Evolutionary conservation across 2,113 vertebrate genomes (phyloP).

Genomic region (Ariopsis seemanni): DNA sequence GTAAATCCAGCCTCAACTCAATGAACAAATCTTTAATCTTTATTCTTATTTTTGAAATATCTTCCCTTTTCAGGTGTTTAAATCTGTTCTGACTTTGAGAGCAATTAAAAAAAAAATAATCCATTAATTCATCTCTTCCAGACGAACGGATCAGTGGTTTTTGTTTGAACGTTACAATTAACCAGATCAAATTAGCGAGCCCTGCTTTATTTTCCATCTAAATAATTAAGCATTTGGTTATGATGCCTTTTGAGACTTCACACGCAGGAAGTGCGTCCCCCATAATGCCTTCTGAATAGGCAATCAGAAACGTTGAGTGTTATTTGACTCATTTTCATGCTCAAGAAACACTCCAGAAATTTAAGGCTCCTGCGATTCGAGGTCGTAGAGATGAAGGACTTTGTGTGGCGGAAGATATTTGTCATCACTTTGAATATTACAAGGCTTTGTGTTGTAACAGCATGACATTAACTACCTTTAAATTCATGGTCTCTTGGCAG

Average conservation of each 20-base stretch:
- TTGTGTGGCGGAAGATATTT: conserved; percentile 16
- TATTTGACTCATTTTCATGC: neutral
- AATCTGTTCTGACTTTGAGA: neutral
- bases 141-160: conserved; percentile 66
- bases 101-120: conserved; percentile 44
- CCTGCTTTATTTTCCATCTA: conserved; percentile 68
- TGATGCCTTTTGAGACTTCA: conserved; percentile 59
- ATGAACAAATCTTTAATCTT: neutral
- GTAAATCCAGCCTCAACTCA: neutral
- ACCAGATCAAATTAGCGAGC: conserved; percentile 66
- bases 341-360: neutral
- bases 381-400: neutral
- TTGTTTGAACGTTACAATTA: conserved; percentile 69
- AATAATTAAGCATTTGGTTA: conserved; percentile 67
- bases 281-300: conserved; percentile 55
- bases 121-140: conserved; percentile 69
- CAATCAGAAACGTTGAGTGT: conserved; percentile 12
- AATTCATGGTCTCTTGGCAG: neutral
- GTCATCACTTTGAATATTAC: conserved; percentile 38
- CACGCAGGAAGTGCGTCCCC: neutral
- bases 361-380: neutral
- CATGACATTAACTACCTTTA: neutral
- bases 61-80: neutral
- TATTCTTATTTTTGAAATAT: neutral
- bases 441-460: conserved; percentile 31